phyloP scores from a whole-genome alignment of 2,113 vertebrate species.

The Nothobranchius furzeri region DNA sequence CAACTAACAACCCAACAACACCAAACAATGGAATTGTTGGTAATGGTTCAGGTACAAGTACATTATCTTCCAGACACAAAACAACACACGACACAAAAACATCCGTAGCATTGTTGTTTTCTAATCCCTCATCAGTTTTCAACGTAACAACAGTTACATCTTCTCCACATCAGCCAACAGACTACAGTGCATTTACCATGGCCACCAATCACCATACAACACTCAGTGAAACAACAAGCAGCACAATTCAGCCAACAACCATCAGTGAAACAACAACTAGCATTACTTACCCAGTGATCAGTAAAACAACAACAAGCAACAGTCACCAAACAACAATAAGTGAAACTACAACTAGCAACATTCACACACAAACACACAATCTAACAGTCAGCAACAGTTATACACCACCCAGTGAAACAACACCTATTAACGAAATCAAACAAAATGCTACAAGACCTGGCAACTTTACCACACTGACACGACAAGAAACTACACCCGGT shows the following conservation, averaged over 20 bases:
- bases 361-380: not conserved
- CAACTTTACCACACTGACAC: not conserved
- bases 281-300: no score
- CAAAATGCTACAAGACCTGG: not conserved
- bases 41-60: not conserved
- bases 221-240: no score
- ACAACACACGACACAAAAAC: not conserved
- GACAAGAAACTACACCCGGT: not conserved
- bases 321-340: no score
- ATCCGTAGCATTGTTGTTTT: not conserved
- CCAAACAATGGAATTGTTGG: not conserved
- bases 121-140: not conserved
- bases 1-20: not conserved
- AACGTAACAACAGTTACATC: conserved; percentile 2
- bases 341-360: not conserved
- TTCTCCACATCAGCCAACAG: not conserved
- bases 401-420: not conserved
- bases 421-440: no score
- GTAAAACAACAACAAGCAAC: no score
- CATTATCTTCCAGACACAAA: not conserved
- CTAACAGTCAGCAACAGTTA: not conserved
- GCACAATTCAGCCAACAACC: not conserved
- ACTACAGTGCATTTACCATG: not conserved
- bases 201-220: not conserved
- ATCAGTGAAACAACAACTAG: not conserved